These are phyloP conservation scores for Eilema sororculum DNA, from an alignment of 2,888 invertebrate species.

Conservation along the genomic window DNA sequence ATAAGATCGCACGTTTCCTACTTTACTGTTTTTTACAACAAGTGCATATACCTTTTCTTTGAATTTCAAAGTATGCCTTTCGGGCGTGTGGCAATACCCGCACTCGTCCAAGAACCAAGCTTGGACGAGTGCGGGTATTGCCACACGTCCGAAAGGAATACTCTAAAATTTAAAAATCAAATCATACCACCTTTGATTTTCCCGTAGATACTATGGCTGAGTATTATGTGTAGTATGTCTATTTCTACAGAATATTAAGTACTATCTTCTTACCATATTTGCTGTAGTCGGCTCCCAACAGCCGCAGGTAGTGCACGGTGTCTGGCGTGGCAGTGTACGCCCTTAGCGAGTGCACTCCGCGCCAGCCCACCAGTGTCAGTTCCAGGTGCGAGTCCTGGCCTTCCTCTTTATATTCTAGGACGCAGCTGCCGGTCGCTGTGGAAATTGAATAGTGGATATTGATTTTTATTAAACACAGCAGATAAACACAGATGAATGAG, in stretches of 20 bases:
- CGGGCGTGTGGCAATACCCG: background rate
- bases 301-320: constrained; percentile 94
- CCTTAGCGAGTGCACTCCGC: constrained; percentile 94
- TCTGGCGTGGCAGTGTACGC: constrained; percentile 95
- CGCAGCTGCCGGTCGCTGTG: constrained; percentile 90
- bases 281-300: constrained; percentile 94
- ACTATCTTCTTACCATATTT: constrained; percentile 89
- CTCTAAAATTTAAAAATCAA: too few species aligned
- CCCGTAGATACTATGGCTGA: too few species aligned
- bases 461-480: background rate
- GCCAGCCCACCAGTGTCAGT: constrained; percentile 95
- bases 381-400: constrained; percentile 74
- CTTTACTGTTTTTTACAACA: too few species aligned
- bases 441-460: background rate
- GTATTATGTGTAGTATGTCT: too few species aligned
- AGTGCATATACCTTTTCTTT: too few species aligned
- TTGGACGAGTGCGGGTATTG: background rate
- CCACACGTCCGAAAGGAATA: too few species aligned
- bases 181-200: too few species aligned
- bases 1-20: too few species aligned
- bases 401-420: constrained; percentile 89
- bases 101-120: too few species aligned
- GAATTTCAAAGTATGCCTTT: too few species aligned
- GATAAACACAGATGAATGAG: background rate
- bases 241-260: too few species aligned